Conservation (phyloP, 2,113 vertebrate species). For the Taurulus bubalis region DNA sequence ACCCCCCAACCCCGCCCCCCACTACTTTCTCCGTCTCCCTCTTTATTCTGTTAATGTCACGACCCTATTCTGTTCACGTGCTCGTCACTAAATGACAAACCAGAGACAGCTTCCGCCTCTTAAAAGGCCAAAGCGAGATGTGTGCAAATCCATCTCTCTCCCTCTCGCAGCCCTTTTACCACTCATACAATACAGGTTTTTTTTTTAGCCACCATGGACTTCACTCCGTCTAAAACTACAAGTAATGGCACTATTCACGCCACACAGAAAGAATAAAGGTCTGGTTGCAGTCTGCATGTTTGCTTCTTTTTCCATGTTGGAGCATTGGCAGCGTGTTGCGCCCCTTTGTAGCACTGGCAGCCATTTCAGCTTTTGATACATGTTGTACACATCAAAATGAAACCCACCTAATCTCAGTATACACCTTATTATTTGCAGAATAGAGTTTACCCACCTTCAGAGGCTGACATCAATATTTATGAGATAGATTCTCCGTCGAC, state of each 20-base stretch:
- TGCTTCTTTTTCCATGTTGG: constrained; percentile 32
- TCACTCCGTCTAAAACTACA: constrained; percentile 60
- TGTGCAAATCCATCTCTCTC: constrained; percentile 56
- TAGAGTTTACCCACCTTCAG: constrained; percentile 29
- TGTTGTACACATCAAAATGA: constrained; percentile 35
- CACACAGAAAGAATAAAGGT: constrained; percentile 49
- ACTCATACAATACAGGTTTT: constrained; percentile 62
- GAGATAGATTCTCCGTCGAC: constrained; percentile 32
- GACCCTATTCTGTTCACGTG: constrained; percentile 71
- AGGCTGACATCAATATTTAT: constrained; percentile 64
- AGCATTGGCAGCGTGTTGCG: constrained; percentile 15
- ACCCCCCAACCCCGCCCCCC: no score
- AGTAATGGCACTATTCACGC: constrained; percentile 57
- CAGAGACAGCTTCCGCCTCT: constrained; percentile 70
- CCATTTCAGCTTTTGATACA: constrained; percentile 40
- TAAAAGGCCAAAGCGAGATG: constrained; percentile 75
- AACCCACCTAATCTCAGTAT: constrained; percentile 36
- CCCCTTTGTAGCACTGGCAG: constrained; percentile 31
- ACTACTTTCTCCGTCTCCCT: constrained; percentile 4
- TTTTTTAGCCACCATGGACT: constrained; percentile 38
- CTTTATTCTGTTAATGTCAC: constrained; percentile 56
- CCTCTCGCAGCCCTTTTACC: constrained; percentile 60
- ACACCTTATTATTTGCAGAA: constrained; percentile 40
- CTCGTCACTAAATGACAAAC: constrained; percentile 79
- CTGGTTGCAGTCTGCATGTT: not conserved